phyloP scores from a whole-genome alignment of 2,888 invertebrate species.

The Andrena dorsata region DNA sequence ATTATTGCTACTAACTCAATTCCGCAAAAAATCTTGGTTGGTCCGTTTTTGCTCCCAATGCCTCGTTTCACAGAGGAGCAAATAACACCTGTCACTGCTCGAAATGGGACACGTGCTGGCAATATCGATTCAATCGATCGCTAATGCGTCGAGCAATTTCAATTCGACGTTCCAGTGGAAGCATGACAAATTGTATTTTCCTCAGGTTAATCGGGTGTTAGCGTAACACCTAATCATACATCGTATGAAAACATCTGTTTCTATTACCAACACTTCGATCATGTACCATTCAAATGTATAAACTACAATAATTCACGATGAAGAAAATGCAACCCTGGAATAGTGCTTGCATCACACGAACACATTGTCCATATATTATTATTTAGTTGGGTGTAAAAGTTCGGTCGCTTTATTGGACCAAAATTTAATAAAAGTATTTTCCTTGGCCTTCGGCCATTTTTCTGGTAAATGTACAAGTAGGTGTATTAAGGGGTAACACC shows the following conservation, averaged over 20 bases:
- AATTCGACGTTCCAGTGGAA: constrained; percentile 22
- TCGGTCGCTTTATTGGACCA: too few species aligned
- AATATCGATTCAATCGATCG: constrained; percentile 33
- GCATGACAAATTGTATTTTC: constrained; percentile 39
- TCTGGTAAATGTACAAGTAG: too few species aligned
- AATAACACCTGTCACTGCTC: constrained; percentile 24
- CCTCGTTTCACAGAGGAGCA: constrained; percentile 6
- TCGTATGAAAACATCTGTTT: constrained; percentile 6
- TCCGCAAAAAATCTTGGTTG: too few species aligned
- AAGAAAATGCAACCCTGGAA: background rate
- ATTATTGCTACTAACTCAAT: too few species aligned
- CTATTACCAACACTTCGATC: background rate
- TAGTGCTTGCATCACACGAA: too few species aligned
- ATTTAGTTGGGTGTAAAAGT: too few species aligned
- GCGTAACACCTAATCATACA: constrained; percentile 28
- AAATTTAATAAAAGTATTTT: too few species aligned
- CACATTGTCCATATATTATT: too few species aligned
- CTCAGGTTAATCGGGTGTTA: constrained; percentile 23
- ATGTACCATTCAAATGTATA: background rate
- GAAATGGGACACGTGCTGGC: constrained; percentile 20
- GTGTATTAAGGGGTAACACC: too few species aligned
- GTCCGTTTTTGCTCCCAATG: too few species aligned
- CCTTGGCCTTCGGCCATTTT: too few species aligned
- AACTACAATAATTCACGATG: background rate
- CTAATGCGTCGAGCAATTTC: constrained; percentile 38